Evolutionary conservation across 2,888 invertebrate genomes (phyloP).

Genomic region (Abrostola triplasia): DNA sequence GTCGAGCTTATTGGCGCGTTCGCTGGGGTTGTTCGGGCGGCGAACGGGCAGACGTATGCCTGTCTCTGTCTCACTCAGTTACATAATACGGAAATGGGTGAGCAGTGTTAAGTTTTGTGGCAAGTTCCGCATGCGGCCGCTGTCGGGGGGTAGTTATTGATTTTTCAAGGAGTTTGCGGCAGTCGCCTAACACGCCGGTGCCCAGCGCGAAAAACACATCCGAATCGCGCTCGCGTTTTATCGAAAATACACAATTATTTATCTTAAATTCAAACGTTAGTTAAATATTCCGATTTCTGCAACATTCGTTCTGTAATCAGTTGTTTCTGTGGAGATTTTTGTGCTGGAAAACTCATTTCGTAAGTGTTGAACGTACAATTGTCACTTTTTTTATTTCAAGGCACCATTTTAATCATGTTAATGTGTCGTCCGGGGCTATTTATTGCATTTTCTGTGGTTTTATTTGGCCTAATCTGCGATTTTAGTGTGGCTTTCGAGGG

Average conservation of each 20-base stretch:
- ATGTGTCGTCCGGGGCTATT: conserved; percentile 61
- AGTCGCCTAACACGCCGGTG: conserved; percentile 84
- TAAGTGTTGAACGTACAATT: conserved; percentile 71
- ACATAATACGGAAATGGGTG: conserved; percentile 86
- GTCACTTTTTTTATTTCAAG: conserved; percentile 63
- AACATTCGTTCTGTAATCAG: conserved; percentile 52
- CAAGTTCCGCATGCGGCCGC: conserved; percentile 85
- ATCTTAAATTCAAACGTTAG: conserved; percentile 64
- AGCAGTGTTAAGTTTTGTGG: conserved; percentile 78
- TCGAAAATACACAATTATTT: conserved; percentile 69
- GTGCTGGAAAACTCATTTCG: conserved; percentile 80
- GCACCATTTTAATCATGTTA: conserved; percentile 71
- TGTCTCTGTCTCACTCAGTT: conserved; percentile 76
- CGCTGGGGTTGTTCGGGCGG: conserved; percentile 71
- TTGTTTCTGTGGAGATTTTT: conserved; percentile 71
- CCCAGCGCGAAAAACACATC: conserved; percentile 84
- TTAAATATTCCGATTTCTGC: conserved; percentile 35
- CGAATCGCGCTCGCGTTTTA: conserved; percentile 80
- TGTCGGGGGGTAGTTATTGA: conserved; percentile 83
- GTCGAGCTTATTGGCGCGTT: conserved; percentile 72
- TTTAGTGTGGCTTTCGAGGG: conserved; percentile 29
- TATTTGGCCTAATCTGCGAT: conserved; percentile 34
- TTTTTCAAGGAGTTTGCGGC: conserved; percentile 86
- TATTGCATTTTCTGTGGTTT: conserved; percentile 48
- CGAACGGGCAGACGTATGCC: conserved; percentile 65